A percentile compares a stretch with the other conserved stretches of the same genome.
Conservation (phyloP, 2,113 vertebrate species). For the Burhinus bistriatus region DNA sequence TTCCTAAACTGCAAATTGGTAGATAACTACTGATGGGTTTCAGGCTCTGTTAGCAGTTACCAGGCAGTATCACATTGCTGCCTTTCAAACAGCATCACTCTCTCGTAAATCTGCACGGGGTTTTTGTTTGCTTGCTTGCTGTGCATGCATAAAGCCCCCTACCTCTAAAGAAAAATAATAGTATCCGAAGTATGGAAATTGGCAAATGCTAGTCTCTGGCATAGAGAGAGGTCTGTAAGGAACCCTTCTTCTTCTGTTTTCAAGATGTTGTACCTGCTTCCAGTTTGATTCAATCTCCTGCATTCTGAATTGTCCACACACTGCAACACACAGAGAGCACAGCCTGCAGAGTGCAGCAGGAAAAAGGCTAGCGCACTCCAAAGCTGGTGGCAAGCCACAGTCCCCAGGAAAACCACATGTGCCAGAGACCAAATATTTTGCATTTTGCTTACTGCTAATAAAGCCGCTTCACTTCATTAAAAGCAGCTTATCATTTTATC, state of each 20-base stretch:
- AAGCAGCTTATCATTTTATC: conserved; percentile 67
- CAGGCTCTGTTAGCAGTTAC: not conserved
- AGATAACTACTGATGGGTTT: not conserved
- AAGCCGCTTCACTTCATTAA: conserved; percentile 67
- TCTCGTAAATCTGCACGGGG: not conserved
- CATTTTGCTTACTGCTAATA: conserved; percentile 59
- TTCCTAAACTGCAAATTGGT: not conserved
- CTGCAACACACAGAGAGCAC: not conserved
- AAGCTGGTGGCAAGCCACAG: not conserved
- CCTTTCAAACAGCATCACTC: not conserved
- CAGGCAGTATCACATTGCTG: not conserved
- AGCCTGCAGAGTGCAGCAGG: not conserved
- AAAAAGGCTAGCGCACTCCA: not conserved
- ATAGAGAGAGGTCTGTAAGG: not conserved
- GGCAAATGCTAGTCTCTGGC: not conserved
- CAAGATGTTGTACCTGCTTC: not conserved
- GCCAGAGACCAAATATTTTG: conserved; percentile 46
- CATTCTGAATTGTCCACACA: not conserved
- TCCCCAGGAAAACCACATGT: conserved; percentile 24
- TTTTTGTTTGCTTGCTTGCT: not conserved
- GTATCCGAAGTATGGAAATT: not conserved
- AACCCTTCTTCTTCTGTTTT: not conserved
- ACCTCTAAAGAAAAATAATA: not conserved
- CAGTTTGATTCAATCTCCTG: not conserved
- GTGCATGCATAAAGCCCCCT: not conserved